These are phyloP conservation scores for Oasisia sp. DNA, from an alignment of 2,888 invertebrate species.

Conservation along the genomic window DNA sequence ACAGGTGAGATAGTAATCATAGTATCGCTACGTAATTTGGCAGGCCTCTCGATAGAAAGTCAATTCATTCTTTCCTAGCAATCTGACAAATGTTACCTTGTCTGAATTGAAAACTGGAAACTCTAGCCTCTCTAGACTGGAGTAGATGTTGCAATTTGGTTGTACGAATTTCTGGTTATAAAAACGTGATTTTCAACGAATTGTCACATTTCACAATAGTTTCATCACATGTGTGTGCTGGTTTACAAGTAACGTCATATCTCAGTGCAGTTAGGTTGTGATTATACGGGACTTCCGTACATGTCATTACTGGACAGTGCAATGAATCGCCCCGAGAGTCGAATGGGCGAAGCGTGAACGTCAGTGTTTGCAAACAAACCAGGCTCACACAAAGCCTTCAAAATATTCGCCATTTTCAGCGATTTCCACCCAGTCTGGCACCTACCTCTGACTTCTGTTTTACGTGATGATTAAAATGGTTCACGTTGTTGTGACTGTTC, in stretches of 20 bases:
- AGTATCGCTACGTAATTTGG: too few relatives aligned
- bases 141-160: too few relatives aligned
- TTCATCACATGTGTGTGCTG: not conserved
- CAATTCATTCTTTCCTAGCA: too few relatives aligned
- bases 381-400: slow-evolving; percentile 11
- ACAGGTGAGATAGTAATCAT: too few relatives aligned
- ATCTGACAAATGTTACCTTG: too few relatives aligned
- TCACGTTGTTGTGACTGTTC: slow-evolving; percentile 54
- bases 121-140: too few relatives aligned
- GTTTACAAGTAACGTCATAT: not conserved
- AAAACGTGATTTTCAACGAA: not conserved
- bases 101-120: too few relatives aligned
- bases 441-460: slow-evolving; percentile 54
- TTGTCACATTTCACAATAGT: not conserved
- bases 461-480: slow-evolving; percentile 49
- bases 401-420: not conserved
- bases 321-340: not conserved
- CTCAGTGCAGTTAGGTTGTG: not conserved
- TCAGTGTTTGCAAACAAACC: slow-evolving; percentile 8
- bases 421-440: slow-evolving; percentile 17
- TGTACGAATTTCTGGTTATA: not conserved
- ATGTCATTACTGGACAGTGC: not conserved
- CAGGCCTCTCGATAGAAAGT: too few relatives aligned
- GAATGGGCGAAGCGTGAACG: slow-evolving; percentile 10
- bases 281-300: not conserved